Evolutionary conservation across 2,888 invertebrate genomes (phyloP), one percentile per base, ranked within the genome.

Genomic region (Schizotus pectinicornis): DNA sequence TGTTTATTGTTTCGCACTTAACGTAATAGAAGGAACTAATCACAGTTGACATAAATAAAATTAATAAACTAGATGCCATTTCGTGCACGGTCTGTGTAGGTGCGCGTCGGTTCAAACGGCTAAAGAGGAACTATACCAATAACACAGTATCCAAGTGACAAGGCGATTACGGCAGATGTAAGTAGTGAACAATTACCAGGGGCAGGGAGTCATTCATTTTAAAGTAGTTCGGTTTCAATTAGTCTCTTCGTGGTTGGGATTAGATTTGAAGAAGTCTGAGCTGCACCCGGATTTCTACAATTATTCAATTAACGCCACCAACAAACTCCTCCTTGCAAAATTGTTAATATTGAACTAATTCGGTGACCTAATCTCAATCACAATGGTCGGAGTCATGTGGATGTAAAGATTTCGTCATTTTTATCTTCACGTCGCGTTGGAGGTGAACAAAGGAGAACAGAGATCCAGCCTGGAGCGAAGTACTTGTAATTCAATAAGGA

Each of bases 111-210:
- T n/a, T 12, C 8, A 12, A 32, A 7, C 12, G 35, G 49, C 46
- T 49, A 51, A 51, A 52, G 48, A 57, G 57, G 51, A 52, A 50
- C 57, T 53, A 46, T 45, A 51, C 46, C 48, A 51, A 48, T 56
- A 46, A 48, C 47, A 51, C 63, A 56, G 47, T 49, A 34, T 51
- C 39, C 52, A 41, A 58, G 53, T 49, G 53, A 58, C 58, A 57
- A 51, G 41, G 33, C 48, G 48, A 58, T 58, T 54, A 53, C 51
- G 54, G 32, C 59, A 52, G 53, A 56, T 53, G 52, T 59, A 62
- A 67, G 59, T 55, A 65, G 61, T 63, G 61, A 61, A 62, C 66
- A 66, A 68, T 63, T 68, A 65, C 66, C 50, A 56, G 66, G 63
- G 64, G 42, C 58, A 48, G 42, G 55, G 55, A 48, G 50, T 58